phyloP scores from a whole-genome alignment of 1,140 invertebrate genomes.

The Latrodectus geometricus region DNA sequence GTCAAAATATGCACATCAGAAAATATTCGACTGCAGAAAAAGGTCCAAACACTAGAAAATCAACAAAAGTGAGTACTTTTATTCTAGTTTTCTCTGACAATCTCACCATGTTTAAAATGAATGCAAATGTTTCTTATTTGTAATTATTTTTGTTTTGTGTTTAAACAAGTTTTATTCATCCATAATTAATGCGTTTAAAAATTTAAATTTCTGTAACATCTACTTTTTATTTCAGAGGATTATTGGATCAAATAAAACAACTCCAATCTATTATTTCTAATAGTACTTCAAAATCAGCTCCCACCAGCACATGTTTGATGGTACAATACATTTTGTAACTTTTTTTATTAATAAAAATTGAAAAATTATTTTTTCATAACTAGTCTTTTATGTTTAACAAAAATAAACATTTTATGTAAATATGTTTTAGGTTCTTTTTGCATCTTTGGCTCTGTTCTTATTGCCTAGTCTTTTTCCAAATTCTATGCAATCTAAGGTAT shows the following conservation, averaged over 20 bases:
- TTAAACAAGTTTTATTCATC: too few relatives aligned
- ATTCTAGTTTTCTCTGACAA: too few relatives aligned
- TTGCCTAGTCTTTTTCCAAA: slow-evolving; percentile 42
- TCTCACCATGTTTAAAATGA: too few relatives aligned
- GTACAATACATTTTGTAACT: neutral
- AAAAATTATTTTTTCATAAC: too few relatives aligned
- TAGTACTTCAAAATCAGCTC: slow-evolving; percentile 15
- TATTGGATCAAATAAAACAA: slow-evolving; percentile 41
- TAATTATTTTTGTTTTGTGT: too few relatives aligned
- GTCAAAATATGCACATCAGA: slow-evolving; percentile 49
- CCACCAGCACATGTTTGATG: slow-evolving; percentile 45
- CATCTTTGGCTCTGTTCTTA: slow-evolving; percentile 34
- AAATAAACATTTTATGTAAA: too few relatives aligned
- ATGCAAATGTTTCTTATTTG: too few relatives aligned
- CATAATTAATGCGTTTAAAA: too few relatives aligned
- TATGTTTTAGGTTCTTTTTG: slow-evolving; percentile 18
- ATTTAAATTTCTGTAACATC: neutral
- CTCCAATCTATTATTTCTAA: slow-evolving; percentile 29
- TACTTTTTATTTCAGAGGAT: slow-evolving; percentile 10
- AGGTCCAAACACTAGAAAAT: slow-evolving; percentile 30
- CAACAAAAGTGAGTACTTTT: slow-evolving; percentile 33
- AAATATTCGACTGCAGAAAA: slow-evolving; percentile 47
- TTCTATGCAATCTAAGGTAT: slow-evolving; percentile 21
- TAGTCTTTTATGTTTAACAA: too few relatives aligned
- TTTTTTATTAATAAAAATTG: neutral